Evolutionary conservation across 1,140 invertebrate genomes (phyloP), one percentile per base, ranked within the genome.

Genomic region (Stratiolaelaps scimitus): DNA sequence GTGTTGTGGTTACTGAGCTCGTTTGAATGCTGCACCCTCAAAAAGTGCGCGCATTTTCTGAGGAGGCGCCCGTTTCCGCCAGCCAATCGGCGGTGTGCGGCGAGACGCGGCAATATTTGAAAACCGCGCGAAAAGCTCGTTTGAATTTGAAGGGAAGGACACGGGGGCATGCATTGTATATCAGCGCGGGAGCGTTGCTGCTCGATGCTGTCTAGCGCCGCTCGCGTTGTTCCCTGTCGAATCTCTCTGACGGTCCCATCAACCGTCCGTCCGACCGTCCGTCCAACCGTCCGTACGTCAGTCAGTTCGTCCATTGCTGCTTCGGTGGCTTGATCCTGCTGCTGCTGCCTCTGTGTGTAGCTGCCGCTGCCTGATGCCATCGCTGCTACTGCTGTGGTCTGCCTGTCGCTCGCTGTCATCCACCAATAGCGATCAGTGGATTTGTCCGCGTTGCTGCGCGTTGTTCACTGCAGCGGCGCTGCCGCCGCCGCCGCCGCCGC

Each of bases 41-140:
- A 60, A 60, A 60, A 60, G 53, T 26, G 53, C 15, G 34, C 23
- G 26, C 26, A 17, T 29, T 60, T 60, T 60, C 20, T 60, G 53
- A 60, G 53, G 53, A 60, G 53, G 53, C 53, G 53, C 34, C 26
- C 23, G 15, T 60, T 60, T 26, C 26, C 53, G 53, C 23, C 5
- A 10, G 34, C 53, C 53, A 60, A 60, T 34, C 53, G 26, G 15
- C 53, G 26, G 17, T 23, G n/a, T n/a, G 34, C 10, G 15, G 23
- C 17, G 15, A 10, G 53, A 40, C 53, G 53, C 53, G 53, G 53
- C 26, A 60, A 10, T 15, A 20, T 60, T 60, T 34, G 53, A 60
- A 19, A 60, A 19, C 53, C 53, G 53, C 53, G 53, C 53, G 53
- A 60, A 60, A 60, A 40, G 26, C 53, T 60, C 23, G 53, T 60